Evolutionary conservation across 2,888 invertebrate genomes (phyloP).

Genomic region (Eupeodes latifasciatus): DNA sequence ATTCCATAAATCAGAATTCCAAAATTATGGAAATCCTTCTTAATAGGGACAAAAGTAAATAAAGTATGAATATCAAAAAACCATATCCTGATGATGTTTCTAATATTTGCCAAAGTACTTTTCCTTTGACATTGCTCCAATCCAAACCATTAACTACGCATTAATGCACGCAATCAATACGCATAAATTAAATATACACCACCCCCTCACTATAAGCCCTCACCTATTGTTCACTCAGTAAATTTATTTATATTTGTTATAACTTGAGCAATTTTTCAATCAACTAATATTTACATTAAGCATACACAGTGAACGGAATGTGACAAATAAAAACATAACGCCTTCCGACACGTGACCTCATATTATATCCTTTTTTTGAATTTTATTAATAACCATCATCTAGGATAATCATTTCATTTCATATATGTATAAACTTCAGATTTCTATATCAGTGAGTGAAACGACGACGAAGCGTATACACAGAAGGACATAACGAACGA

Average conservation of each 20-base stretch:
- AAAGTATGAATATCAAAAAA: not conserved
- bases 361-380: conserved; percentile 60
- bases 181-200: conserved; percentile 20
- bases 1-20: no score
- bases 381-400: conserved; percentile 76
- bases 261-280: conserved; percentile 67
- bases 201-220: conserved; percentile 17
- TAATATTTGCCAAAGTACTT: conserved; percentile 67
- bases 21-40: no score
- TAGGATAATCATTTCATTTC: conserved; percentile 64
- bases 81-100: not conserved
- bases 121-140: conserved; percentile 53
- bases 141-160: conserved; percentile 70
- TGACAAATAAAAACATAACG: conserved; percentile 77
- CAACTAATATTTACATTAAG: conserved; percentile 75
- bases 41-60: no score
- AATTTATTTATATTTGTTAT: conserved; percentile 4
- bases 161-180: conserved; percentile 73
- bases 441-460: not conserved
- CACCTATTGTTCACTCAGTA: not conserved
- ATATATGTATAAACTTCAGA: no score
- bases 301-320: conserved; percentile 47
- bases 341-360: conserved; percentile 75
- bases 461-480: not conserved
- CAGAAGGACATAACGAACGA: conserved; percentile 38